A percentile compares a stretch with the other conserved stretches of the same genome.
These are phyloP conservation scores for Poecilia gillii DNA, from an alignment of 2,797 vertebrate genomes.

Conservation along the genomic window DNA sequence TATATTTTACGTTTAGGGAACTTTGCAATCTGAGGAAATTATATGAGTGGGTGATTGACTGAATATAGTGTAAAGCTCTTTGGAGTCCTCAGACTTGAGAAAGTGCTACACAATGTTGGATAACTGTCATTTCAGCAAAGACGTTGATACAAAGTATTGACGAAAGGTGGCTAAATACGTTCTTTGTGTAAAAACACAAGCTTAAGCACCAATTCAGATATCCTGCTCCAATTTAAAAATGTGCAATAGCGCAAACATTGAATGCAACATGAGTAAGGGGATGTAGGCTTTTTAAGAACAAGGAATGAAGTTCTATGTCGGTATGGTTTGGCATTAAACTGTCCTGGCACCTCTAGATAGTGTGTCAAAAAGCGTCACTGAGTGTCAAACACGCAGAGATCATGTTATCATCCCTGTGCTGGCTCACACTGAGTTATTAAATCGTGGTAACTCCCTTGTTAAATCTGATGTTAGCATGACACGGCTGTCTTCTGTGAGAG, in stretches of 20 bases:
- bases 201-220: no score
- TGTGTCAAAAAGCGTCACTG: constrained; percentile 48
- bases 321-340: constrained; percentile 29
- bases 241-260: not conserved
- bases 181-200: not conserved
- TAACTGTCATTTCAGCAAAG: not conserved
- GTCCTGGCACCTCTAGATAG: constrained; percentile 40
- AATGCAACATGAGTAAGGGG: constrained; percentile 16
- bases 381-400: constrained; percentile 56
- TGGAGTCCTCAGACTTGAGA: not conserved
- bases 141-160: not conserved
- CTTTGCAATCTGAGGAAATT: not conserved
- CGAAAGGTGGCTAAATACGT: not conserved
- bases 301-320: constrained; percentile 33
- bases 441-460: constrained; percentile 69
- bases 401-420: constrained; percentile 51
- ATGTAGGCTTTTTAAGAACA: constrained; percentile 39
- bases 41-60: not conserved
- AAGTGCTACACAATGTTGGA: not conserved
- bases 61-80: not conserved
- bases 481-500: constrained; percentile 53
- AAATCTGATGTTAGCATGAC: constrained; percentile 69
- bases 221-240: not conserved
- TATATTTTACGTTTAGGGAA: not conserved
- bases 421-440: constrained; percentile 63